Evolutionary conservation across 2,888 invertebrate species (phyloP), one percentile per base, ranked within the genome.

Genomic region (Bursaphelenchus okinawaensis): DNA sequence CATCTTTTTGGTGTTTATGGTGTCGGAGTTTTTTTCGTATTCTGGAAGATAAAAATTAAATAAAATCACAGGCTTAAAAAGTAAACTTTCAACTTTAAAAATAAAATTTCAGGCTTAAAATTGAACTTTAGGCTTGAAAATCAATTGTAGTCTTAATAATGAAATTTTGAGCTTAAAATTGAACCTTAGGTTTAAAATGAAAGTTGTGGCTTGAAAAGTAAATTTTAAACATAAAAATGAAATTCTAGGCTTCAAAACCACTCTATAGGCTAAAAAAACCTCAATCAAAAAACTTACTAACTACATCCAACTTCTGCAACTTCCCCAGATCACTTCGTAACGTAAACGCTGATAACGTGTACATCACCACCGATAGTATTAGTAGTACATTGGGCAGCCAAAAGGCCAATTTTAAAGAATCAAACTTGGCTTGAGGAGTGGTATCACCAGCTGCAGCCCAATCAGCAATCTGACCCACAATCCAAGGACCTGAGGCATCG

Each of bases 301-400:
- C n/a, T n/a, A n/a, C n/a, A n/a, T 40, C 40, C 12, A 40, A 16
- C 3, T 40, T 40, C 40, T 40, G 16, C 40, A 40, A 40, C n/a
- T 40, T 40, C 16, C 40, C n/a, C 40, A 40, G 40, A 40, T 40
- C 6, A 40, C n/a, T 12, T 40, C 16, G 40, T 22, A 71, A 40
- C 6, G 64, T 60, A 19, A 51, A 73, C 7, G 76, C 65, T 16
- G 77, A 68, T 26, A 67, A 56, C 9, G 75, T 60, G 55, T 73
- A 80, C 26, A 71, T 69, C 8, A 71, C 69, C 22, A 71, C 79
- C 20, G 95, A 95, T 2, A 96, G 73, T 0, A 96, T 88, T 86
- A 93, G 91, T 7, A 96, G 89, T 82, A 93, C 92, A 82, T 90
- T 90, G 2, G 93, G 93, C n/a, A 91, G 87, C 84, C 93, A 95